Conservation (phyloP, 2,113 vertebrate genomes). For the Syrmaticus mikado region DNA sequence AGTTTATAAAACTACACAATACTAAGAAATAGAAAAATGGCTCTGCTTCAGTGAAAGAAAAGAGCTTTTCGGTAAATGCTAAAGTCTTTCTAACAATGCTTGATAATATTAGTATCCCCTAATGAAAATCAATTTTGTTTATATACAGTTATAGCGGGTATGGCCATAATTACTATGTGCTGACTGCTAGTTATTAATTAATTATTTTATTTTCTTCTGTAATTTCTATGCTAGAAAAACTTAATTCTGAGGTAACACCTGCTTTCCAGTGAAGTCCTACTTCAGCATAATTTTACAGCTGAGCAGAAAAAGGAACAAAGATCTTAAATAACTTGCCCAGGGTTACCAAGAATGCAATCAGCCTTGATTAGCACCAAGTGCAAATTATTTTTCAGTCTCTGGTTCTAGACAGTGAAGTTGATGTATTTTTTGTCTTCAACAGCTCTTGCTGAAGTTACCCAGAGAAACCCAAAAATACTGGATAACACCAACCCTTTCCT, state of each 20-base stretch:
- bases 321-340: constrained; percentile 62
- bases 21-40: constrained; percentile 48
- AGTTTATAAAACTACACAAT: neutral
- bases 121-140: constrained; percentile 84
- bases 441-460: neutral
- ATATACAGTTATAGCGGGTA: constrained; percentile 65
- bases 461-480: neutral
- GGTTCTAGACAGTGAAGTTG: neutral
- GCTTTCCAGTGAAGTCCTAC: constrained; percentile 69
- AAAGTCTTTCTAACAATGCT: constrained; percentile 40
- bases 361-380: constrained; percentile 39
- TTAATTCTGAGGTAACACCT: constrained; percentile 72
- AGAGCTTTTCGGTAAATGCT: constrained; percentile 3
- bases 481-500: neutral
- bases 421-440: neutral
- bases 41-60: constrained; percentile 25
- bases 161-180: constrained; percentile 66
- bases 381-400: neutral
- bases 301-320: constrained; percentile 30
- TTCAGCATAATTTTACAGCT: constrained; percentile 77
- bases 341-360: constrained; percentile 62
- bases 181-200: constrained; percentile 75
- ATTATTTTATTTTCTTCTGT: constrained; percentile 73
- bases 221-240: constrained; percentile 65
- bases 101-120: constrained; percentile 60